phyloP scores from a whole-genome alignment of 1,140 invertebrate genomes.

The Ptiloglossa arizonensis region DNA sequence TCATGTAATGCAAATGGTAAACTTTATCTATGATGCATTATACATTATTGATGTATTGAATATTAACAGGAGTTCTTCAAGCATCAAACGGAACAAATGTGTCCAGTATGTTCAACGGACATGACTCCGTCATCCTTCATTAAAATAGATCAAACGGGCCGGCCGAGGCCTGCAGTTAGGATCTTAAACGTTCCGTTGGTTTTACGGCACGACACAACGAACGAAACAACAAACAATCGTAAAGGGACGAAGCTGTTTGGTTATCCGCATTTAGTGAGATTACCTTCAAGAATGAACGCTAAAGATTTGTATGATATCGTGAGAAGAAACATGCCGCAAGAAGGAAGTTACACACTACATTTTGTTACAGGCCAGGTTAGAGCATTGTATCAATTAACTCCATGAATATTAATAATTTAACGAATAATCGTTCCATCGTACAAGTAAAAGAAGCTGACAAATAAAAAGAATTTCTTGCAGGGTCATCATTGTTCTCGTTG shows the following conservation, averaged over 20 bases:
- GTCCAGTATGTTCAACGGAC: slow-evolving; percentile 71
- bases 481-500: slow-evolving; percentile 86
- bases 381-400: not conserved
- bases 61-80: slow-evolving; percentile 79
- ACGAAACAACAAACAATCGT: slow-evolving; percentile 82
- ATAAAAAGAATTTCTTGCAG: slow-evolving; percentile 72
- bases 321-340: slow-evolving; percentile 80
- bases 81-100: slow-evolving; percentile 70
- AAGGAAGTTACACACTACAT: slow-evolving; percentile 80
- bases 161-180: slow-evolving; percentile 75
- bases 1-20: too few relatives aligned
- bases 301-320: slow-evolving; percentile 82
- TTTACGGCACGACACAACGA: slow-evolving; percentile 81
- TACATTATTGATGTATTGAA: slow-evolving; percentile 5
- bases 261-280: slow-evolving; percentile 83
- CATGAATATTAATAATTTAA: not conserved
- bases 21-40: not conserved
- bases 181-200: slow-evolving; percentile 84
- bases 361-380: slow-evolving; percentile 82
- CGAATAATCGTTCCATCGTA: not conserved
- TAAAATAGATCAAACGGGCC: slow-evolving; percentile 76
- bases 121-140: slow-evolving; percentile 73
- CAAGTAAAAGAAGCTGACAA: not conserved
- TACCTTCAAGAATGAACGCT: slow-evolving; percentile 84
- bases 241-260: slow-evolving; percentile 82